Conservation (phyloP, 1,140 invertebrate species). For the Drusus annulatus region DNA sequence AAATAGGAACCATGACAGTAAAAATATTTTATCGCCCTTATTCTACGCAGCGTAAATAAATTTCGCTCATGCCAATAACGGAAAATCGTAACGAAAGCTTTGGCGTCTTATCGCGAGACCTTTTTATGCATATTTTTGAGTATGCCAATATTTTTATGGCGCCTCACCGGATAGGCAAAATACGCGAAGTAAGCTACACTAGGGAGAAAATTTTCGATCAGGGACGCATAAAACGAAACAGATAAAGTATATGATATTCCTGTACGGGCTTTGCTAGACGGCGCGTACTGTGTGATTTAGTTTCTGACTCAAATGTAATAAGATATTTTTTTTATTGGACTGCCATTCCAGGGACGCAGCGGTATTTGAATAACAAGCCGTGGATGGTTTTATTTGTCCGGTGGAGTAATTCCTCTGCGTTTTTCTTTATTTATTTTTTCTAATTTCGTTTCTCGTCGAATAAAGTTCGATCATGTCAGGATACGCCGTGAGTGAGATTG, state of each 20-base stretch:
- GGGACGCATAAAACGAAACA: conserved; percentile 44
- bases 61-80: conserved; percentile 38
- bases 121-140: conserved; percentile 49
- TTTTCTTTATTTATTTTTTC: conserved; percentile 1
- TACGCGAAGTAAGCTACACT: conserved; percentile 3
- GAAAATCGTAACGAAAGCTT: conserved; percentile 37
- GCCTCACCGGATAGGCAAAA: conserved; percentile 37
- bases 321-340: conserved; percentile 3
- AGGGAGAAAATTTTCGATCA: conserved; percentile 30
- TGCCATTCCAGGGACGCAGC: background rate
- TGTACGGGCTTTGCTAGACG: background rate
- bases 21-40: conserved; percentile 33
- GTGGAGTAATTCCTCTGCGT: background rate
- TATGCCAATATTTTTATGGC: conserved; percentile 44
- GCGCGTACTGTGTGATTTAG: conserved; percentile 9
- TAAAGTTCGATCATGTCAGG: conserved; percentile 10
- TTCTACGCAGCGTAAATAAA: conserved; percentile 13
- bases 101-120: conserved; percentile 35
- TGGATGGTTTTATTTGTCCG: background rate
- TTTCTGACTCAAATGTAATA: conserved; percentile 8
- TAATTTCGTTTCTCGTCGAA: conserved; percentile 2
- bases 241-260: conserved; percentile 37
- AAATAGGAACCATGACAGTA: conserved; percentile 32
- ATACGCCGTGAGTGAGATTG: conserved; percentile 36
- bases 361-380: conserved; percentile 10